Conservation (phyloP, 2,113 vertebrate genomes). For the Siphamia tubifer region DNA sequence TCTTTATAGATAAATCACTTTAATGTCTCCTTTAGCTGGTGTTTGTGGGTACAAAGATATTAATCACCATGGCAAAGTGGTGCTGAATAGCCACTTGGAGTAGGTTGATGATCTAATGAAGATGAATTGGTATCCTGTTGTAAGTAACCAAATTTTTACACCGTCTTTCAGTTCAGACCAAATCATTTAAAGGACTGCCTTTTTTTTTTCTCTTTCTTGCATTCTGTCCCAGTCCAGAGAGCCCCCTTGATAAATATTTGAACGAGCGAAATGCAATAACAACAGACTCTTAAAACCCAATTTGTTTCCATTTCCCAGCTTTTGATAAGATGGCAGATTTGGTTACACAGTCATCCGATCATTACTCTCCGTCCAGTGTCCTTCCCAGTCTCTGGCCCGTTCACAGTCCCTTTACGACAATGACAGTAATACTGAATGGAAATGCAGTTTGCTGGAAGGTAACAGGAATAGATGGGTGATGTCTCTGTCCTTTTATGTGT, state of each 20-base stretch:
- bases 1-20: constrained; percentile 41
- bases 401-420: constrained; percentile 14
- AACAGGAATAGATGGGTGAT: constrained; percentile 2
- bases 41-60: constrained; percentile 34
- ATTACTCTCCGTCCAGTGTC: constrained; percentile 17
- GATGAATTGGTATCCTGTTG: constrained; percentile 31
- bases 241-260: constrained; percentile 58
- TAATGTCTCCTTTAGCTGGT: constrained; percentile 40
- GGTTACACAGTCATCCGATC: constrained; percentile 50
- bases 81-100: constrained; percentile 39
- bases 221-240: constrained; percentile 10
- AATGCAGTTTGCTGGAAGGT: background rate
- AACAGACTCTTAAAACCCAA: constrained; percentile 41
- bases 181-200: constrained; percentile 17
- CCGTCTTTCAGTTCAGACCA: background rate
- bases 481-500: background rate
- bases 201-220: constrained; percentile 7
- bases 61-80: constrained; percentile 25
- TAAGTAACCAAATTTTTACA: constrained; percentile 29
- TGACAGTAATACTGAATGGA: constrained; percentile 8
- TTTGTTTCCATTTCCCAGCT: constrained; percentile 60
- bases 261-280: constrained; percentile 49
- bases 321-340: constrained; percentile 56
- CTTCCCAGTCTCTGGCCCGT: background rate
- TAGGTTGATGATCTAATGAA: constrained; percentile 48